A percentile compares a stretch with the other conserved stretches of the same genome.
Conservation (phyloP, 2,113 vertebrate genomes). For the Probosciger aterrimus region DNA sequence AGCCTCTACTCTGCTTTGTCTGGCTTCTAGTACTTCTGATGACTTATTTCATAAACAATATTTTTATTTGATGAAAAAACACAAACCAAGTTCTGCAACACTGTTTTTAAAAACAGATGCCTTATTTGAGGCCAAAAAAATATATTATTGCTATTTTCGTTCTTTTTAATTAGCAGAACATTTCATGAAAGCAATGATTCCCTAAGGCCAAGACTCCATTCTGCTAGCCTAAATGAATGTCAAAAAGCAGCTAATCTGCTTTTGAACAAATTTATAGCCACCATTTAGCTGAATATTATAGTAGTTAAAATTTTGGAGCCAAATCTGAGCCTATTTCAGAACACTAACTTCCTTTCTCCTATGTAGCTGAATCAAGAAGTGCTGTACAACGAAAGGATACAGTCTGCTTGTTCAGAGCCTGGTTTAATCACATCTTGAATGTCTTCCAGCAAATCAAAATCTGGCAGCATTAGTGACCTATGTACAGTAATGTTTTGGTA, state of each 20-base stretch:
- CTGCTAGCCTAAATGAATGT: background rate
- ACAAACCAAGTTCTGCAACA: background rate
- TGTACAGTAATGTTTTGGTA: slow-evolving; percentile 90
- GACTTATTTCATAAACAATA: background rate
- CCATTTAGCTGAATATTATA: background rate
- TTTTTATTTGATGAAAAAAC: background rate
- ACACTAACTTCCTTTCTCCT: background rate
- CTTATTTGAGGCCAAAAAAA: background rate
- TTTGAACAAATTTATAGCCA: background rate
- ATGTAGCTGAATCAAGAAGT: background rate
- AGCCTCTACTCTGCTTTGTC: background rate
- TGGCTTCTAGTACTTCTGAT: background rate
- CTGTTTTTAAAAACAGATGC: background rate
- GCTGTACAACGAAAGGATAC: slow-evolving; percentile 83
- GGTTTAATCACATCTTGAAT: slow-evolving; percentile 81
- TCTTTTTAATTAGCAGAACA: slow-evolving; percentile 1
- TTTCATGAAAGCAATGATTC: background rate
- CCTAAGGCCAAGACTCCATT: background rate
- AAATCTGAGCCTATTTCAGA: background rate
- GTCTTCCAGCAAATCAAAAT: slow-evolving; percentile 90
- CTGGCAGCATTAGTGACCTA: slow-evolving; percentile 84
- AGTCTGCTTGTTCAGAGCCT: slow-evolving; percentile 84
- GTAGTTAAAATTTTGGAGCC: background rate
- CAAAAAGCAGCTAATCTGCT: background rate
- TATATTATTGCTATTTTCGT: background rate